phyloP scores from a whole-genome alignment of 1,140 invertebrate genomes.

The Spodoptera litura region DNA sequence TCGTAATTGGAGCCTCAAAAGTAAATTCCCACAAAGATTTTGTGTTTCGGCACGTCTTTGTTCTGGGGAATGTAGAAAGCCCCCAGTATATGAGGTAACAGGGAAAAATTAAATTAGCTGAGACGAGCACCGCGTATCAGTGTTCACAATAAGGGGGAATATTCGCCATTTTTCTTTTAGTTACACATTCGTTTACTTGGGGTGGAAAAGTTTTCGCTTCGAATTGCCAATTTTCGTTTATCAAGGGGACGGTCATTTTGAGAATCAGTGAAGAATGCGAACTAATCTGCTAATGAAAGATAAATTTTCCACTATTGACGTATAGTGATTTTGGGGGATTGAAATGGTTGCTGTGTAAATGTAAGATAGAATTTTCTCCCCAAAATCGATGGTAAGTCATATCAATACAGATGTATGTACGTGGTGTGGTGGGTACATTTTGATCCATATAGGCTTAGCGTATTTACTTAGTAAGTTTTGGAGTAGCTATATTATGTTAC shows the following conservation, averaged over 20 bases:
- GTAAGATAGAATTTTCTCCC: too few relatives aligned
- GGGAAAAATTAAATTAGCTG: constrained; percentile 58
- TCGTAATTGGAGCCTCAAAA: constrained; percentile 37
- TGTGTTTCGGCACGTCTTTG: constrained; percentile 34
- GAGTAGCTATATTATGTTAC: too few relatives aligned
- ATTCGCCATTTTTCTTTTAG: constrained; percentile 54
- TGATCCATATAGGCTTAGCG: too few relatives aligned
- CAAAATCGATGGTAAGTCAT: too few relatives aligned
- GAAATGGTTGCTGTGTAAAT: not conserved
- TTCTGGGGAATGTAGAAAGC: constrained; percentile 20
- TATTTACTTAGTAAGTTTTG: too few relatives aligned
- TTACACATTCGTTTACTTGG: constrained; percentile 46
- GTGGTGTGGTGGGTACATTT: too few relatives aligned
- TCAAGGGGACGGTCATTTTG: constrained; percentile 27
- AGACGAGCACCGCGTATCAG: constrained; percentile 46
- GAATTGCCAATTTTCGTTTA: constrained; percentile 44
- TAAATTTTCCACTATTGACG: constrained; percentile 34
- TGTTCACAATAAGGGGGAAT: constrained; percentile 44
- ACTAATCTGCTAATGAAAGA: constrained; percentile 41
- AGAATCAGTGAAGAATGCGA: constrained; percentile 37
- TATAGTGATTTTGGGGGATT: not conserved
- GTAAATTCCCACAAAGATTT: constrained; percentile 25
- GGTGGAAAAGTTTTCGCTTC: constrained; percentile 31
- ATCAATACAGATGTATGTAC: too few relatives aligned
- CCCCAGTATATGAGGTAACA: constrained; percentile 47